Evolutionary conservation across 2,113 vertebrate species (phyloP).

Genomic region (Anguilla rostrata): DNA sequence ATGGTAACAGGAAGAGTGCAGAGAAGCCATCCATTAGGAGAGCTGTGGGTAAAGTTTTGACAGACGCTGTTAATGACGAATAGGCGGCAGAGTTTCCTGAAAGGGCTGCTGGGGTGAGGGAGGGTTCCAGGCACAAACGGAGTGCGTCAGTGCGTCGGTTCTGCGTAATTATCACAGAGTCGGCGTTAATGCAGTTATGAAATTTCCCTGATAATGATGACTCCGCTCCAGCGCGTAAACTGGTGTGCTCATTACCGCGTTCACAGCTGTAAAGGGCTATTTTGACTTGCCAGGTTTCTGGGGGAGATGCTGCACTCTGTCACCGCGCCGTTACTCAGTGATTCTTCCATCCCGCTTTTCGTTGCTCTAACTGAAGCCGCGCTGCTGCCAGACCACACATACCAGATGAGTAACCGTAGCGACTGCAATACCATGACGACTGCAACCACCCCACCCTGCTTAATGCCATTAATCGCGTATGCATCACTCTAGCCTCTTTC

Average conservation of each 20-base stretch:
- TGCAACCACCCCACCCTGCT: neutral
- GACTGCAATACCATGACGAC: neutral
- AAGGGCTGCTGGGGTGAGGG: constrained; percentile 33
- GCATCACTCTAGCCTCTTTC: neutral
- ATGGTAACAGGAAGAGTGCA: constrained; percentile 61
- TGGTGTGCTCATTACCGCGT: neutral
- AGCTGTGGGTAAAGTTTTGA: constrained; percentile 53
- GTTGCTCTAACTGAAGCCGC: neutral
- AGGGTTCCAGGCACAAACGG: constrained; percentile 49
- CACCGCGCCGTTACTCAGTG: neutral
- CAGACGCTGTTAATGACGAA: constrained; percentile 66
- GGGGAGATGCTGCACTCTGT: neutral
- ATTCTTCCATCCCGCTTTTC: neutral
- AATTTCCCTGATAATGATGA: constrained; percentile 62
- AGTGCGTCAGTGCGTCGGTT: constrained; percentile 48
- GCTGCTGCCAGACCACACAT: too few relatives aligned
- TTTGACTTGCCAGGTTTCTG: neutral
- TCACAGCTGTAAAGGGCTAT: neutral
- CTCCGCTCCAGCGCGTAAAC: constrained; percentile 52
- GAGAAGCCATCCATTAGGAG: constrained; percentile 64
- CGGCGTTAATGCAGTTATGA: constrained; percentile 58
- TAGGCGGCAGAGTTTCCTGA: constrained; percentile 59
- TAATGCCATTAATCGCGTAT: neutral
- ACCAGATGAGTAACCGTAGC: neutral
- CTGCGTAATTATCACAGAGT: constrained; percentile 67